phyloP scores from a whole-genome alignment of 2,888 invertebrate genomes.

The Melipona bicolor region DNA sequence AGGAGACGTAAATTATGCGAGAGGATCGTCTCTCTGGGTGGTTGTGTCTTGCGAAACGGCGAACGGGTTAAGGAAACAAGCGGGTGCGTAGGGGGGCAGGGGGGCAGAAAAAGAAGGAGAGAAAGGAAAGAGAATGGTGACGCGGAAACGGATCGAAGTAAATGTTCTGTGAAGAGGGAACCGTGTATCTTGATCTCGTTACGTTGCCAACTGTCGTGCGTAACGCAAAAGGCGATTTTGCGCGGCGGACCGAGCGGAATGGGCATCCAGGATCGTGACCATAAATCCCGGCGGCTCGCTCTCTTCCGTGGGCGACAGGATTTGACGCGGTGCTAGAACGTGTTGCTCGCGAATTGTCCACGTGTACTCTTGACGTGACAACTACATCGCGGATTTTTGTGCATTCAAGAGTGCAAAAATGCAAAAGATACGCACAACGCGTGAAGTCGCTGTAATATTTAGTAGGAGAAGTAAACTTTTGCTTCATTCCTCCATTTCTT shows the following conservation, averaged over 20 bases:
- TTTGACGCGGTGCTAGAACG: background rate
- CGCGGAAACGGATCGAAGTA: conserved; percentile 56
- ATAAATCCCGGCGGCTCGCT: conserved; percentile 18
- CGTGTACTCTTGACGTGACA: too few relatives aligned
- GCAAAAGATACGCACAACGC: too few relatives aligned
- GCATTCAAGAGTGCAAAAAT: too few relatives aligned
- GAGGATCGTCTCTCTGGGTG: conserved; percentile 46
- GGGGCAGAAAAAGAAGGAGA: background rate
- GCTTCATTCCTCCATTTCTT: too few relatives aligned
- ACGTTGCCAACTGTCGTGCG: conserved; percentile 56
- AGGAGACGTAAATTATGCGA: conserved; percentile 46
- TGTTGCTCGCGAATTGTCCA: too few relatives aligned
- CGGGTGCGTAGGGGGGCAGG: background rate
- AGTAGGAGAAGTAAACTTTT: too few relatives aligned
- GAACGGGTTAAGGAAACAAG: conserved; percentile 27
- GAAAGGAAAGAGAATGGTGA: conserved; percentile 29
- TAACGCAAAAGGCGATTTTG: conserved; percentile 42
- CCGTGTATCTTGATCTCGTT: conserved; percentile 59
- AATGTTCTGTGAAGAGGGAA: conserved; percentile 61
- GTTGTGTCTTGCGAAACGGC: conserved; percentile 42
- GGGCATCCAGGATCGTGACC: conserved; percentile 8
- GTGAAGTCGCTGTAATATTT: too few relatives aligned
- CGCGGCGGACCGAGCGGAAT: conserved; percentile 5
- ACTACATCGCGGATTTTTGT: too few relatives aligned
- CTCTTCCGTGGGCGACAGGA: background rate